Base-by-base conservation (phyloP, 1,140 invertebrate species). In the Pomacea maculata region DNA sequence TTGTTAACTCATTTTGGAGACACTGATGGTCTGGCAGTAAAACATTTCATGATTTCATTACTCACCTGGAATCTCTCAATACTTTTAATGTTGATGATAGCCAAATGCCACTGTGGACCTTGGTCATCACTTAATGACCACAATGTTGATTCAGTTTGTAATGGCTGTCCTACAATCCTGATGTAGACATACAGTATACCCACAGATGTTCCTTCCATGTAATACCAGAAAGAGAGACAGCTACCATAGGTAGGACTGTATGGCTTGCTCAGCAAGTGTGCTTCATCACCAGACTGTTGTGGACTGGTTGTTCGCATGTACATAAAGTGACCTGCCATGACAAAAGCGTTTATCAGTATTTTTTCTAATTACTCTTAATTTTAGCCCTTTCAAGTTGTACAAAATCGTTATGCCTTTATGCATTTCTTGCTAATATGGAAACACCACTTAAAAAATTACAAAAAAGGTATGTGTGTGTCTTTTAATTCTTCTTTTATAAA, bases 151-250 rank as follows among this genome's bases (percentile, higher is more conserved):
- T 11, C n/a, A 6, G 29, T 65, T 25, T 12, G 19, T 14, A 29
- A 54, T 11, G 29, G 21, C 17, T 55, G 17, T 25, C 74, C 67
- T 54, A 70, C 65, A 54, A 54, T 7, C 7, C 25, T 25, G 68
- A 73, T 21, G 75, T 83, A 80, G 21, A 88, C 71, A 25, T 81
- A 67, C 19, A 89, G 85, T 25, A 72, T 76, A 15, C 85, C 87
- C 71, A 89, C 82, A 63, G 78, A 78, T 14, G 21, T 65, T 8
- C 95, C 95, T 85, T 93, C 95, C 95, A 96, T 96, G 86, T 96
- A 95, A 85, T 92, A 94, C 92, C 93, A 96, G 87, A 96, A 95
- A 15, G 78, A 80, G 10, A 89, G 74, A 72, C 87, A 88, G 70
- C 81, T 83, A 29, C 82, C 85, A 25, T 80, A n/a, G 11, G 83